Conservation (phyloP, 2,888 invertebrate genomes). For the Hypolimnas misippus region DNA sequence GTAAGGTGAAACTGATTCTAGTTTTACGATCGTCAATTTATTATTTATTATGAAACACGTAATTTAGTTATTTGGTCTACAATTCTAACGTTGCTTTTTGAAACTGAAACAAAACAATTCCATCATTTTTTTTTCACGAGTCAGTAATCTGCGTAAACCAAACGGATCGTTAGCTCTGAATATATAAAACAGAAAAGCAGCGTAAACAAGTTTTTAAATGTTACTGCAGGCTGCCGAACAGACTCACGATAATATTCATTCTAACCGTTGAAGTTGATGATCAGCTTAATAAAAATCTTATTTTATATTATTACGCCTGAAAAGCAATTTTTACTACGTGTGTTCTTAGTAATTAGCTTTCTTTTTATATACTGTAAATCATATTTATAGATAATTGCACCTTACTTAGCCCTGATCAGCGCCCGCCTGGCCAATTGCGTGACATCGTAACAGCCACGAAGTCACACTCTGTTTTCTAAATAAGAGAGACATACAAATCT, state of each 20-base stretch:
- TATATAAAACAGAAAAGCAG: background rate
- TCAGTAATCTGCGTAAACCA: background rate
- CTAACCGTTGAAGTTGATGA: background rate
- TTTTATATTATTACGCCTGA: background rate
- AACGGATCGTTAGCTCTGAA: slow-evolving; percentile 1
- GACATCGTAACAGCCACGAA: too few relatives aligned
- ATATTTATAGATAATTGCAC: too few relatives aligned
- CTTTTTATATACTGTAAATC: background rate
- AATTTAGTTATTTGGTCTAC: background rate
- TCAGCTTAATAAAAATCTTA: background rate
- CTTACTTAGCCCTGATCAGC: too few relatives aligned
- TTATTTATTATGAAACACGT: too few relatives aligned
- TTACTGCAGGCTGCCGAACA: background rate
- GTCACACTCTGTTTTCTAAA: too few relatives aligned
- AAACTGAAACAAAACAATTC: background rate
- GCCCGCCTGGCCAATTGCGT: too few relatives aligned
- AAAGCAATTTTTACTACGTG: background rate
- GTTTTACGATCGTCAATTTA: too few relatives aligned
- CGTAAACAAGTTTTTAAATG: slow-evolving; percentile 1
- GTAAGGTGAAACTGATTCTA: too few relatives aligned
- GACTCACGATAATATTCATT: slow-evolving; percentile 3
- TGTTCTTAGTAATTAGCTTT: background rate
- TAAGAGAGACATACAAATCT: too few relatives aligned
- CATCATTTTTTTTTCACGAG: background rate
- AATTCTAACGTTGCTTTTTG: slow-evolving; percentile 2